A percentile compares a stretch with the other conserved stretches of the same genome.
phyloP scores from a whole-genome alignment of 2,113 vertebrate genomes.

The Prietella phreatophila region DNA sequence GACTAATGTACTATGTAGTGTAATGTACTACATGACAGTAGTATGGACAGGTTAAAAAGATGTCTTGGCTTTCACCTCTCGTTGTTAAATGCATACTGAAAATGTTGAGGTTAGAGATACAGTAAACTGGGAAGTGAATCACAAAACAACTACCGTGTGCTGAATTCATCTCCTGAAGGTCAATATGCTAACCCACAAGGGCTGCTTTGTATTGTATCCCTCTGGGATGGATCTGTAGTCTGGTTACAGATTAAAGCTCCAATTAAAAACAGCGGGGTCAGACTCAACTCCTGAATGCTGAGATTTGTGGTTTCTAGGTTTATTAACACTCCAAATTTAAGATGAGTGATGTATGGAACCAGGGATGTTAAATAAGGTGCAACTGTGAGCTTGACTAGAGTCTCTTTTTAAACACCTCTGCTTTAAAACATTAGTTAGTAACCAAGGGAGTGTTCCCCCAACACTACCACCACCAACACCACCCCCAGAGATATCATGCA shows the following conservation, averaged over 20 bases:
- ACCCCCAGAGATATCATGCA: not conserved
- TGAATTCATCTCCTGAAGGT: not conserved
- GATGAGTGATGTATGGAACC: not conserved
- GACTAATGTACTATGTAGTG: not conserved
- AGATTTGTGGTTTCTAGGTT: not conserved
- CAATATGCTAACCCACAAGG: constrained; percentile 13
- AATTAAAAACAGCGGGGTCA: not conserved
- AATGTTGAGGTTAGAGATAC: not conserved
- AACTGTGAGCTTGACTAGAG: not conserved
- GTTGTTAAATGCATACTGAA: not conserved
- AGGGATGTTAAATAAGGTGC: not conserved
- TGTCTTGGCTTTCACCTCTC: not conserved
- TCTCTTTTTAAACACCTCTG: no score
- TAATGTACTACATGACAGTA: no score
- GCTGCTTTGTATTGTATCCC: constrained; percentile 16
- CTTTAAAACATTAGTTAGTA: not conserved
- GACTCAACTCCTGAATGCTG: not conserved
- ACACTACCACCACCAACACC: no score
- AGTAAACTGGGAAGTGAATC: not conserved
- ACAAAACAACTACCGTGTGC: not conserved
- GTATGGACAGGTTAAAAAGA: not conserved
- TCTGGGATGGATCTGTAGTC: constrained; percentile 11
- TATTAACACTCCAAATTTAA: not conserved
- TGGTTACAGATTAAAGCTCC: constrained; percentile 11
- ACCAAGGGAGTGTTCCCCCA: no score